phyloP scores from a whole-genome alignment of 1,140 invertebrate species.

The Ectropis grisescens region DNA sequence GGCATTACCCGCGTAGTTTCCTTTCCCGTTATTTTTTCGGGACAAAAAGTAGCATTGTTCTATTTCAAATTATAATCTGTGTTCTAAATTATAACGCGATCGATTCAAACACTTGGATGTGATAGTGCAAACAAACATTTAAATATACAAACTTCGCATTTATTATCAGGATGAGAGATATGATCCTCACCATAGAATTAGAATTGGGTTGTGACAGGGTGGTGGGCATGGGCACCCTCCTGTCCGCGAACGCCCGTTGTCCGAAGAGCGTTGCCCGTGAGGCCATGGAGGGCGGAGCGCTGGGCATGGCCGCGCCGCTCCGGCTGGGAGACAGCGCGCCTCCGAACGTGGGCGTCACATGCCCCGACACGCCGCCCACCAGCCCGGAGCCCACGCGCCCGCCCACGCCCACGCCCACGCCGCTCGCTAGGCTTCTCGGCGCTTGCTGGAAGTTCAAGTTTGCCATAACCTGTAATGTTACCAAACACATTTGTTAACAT shows the following conservation, averaged over 20 bases:
- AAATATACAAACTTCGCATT: too few species aligned
- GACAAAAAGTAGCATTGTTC: too few species aligned
- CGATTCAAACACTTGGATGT: too few species aligned
- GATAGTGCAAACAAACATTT: too few species aligned
- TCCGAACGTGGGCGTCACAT: conserved; percentile 60
- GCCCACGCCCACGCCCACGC: conserved; percentile 76
- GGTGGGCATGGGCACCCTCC: conserved; percentile 78
- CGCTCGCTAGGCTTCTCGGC: conserved; percentile 80
- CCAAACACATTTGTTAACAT: conserved; percentile 1
- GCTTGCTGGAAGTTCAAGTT: conserved; percentile 87
- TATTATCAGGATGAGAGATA: too few species aligned
- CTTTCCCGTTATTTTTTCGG: too few species aligned
- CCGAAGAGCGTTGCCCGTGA: conserved; percentile 76
- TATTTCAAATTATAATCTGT: too few species aligned
- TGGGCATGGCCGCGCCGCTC: conserved; percentile 64
- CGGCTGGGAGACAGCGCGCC: conserved; percentile 59
- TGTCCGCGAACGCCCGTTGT: conserved; percentile 82
- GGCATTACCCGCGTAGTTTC: too few species aligned
- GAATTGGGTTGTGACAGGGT: conserved; percentile 73
- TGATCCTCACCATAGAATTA: conserved; percentile 65
- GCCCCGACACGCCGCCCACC: conserved; percentile 73
- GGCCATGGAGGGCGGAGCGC: conserved; percentile 62
- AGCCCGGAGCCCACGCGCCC: conserved; percentile 69
- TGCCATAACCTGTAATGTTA: conserved; percentile 78
- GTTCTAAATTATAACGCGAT: too few species aligned